phyloP scores from a whole-genome alignment of 2,888 invertebrate species.

The Tenthredo scrophulariae region DNA sequence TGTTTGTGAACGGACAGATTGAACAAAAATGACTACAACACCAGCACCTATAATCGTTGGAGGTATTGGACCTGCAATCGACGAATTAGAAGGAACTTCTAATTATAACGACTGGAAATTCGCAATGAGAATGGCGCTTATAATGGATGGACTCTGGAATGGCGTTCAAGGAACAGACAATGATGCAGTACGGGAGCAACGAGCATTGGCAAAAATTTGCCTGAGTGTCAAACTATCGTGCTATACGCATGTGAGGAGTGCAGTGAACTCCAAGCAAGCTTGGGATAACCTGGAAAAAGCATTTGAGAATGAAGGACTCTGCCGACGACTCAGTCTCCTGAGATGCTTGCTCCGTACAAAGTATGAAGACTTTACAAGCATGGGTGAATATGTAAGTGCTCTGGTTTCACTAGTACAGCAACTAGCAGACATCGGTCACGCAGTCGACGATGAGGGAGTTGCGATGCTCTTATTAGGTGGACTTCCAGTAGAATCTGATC shows the following conservation, averaged over 20 bases:
- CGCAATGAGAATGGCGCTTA: constrained; percentile 12
- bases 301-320: constrained; percentile 61
- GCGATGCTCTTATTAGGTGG: constrained; percentile 61
- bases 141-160: constrained; percentile 2
- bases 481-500: constrained; percentile 55
- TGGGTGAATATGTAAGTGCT: constrained; percentile 61
- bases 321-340: constrained; percentile 55
- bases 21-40: neutral
- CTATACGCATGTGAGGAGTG: constrained; percentile 17
- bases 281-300: constrained; percentile 60
- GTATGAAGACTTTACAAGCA: constrained; percentile 53
- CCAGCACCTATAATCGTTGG: neutral
- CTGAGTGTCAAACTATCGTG: constrained; percentile 41
- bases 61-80: neutral
- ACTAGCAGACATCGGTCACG: constrained; percentile 58
- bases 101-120: constrained; percentile 25
- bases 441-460: constrained; percentile 60
- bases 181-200: constrained; percentile 2
- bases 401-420: constrained; percentile 59
- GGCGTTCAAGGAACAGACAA: constrained; percentile 56
- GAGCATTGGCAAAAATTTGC: constrained; percentile 54
- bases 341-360: constrained; percentile 50
- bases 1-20: neutral
- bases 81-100: constrained; percentile 6
- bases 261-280: constrained; percentile 51